Evolutionary conservation across 2,797 vertebrate genomes (phyloP).

Genomic region (Protonibea diacanthus): DNA sequence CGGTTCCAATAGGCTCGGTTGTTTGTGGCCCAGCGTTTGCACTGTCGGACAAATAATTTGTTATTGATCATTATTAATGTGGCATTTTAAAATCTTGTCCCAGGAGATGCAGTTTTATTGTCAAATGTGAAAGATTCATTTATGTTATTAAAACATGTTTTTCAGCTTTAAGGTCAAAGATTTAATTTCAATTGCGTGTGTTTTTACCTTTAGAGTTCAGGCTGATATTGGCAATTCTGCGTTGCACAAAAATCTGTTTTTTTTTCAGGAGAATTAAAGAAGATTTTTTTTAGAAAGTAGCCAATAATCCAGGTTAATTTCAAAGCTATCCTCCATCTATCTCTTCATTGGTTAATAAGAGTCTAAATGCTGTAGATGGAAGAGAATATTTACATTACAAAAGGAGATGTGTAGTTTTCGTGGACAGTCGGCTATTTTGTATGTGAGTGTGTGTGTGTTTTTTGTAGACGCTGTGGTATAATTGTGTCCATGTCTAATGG

Average conservation of each 20-base stretch:
- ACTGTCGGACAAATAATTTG: neutral
- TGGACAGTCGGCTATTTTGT: neutral
- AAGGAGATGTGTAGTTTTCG: no score
- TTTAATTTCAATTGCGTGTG: neutral
- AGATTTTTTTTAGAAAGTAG: no score
- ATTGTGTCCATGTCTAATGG: constrained; percentile 36
- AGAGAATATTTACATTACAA: no score
- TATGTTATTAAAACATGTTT: neutral
- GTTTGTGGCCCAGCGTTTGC: neutral
- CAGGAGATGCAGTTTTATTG: neutral
- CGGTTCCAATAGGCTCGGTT: neutral
- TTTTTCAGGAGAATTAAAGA: no score
- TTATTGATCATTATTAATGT: neutral
- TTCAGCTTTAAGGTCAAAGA: neutral
- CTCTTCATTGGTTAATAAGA: no score
- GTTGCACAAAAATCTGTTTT: no score
- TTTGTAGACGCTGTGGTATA: constrained; percentile 24
- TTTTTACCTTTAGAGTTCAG: no score
- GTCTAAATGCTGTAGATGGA: no score
- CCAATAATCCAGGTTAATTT: no score
- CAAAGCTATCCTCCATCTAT: no score
- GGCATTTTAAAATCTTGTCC: neutral
- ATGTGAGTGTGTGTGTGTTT: constrained; percentile 10
- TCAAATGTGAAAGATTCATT: neutral
- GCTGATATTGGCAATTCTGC: no score